Percentiles rank a stretch among this genome's conserved stretches.
phyloP scores from a whole-genome alignment of 2,113 vertebrate species.

The Micronisus gabar region DNA sequence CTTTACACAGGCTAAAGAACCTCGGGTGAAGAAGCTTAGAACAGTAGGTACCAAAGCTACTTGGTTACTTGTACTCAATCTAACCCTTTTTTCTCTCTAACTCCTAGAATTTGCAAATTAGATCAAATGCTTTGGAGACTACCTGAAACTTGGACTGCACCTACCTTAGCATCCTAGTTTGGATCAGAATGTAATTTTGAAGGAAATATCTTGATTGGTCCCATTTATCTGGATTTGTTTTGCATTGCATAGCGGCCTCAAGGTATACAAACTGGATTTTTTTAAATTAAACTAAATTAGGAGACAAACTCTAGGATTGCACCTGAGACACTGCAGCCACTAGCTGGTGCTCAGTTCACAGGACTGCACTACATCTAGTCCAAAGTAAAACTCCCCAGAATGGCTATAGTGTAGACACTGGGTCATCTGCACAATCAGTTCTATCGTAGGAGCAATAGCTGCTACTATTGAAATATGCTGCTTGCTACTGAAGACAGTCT shows the following conservation, averaged over 20 bases:
- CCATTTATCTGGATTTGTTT: neutral
- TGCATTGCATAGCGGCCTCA: neutral
- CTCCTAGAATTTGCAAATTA: neutral
- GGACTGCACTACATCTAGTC: neutral
- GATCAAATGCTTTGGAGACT: neutral
- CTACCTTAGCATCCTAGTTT: neutral
- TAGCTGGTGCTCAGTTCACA: neutral
- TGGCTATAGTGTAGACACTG: rapidly evolving
- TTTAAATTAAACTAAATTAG: neutral
- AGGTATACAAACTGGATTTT: neutral
- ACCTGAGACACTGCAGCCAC: neutral
- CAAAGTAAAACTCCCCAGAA: neutral
- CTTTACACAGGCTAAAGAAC: neutral
- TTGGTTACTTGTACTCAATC: neutral
- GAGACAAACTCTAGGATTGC: neutral
- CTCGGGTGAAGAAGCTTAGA: neutral
- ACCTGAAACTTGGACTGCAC: neutral
- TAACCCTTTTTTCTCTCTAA: neutral
- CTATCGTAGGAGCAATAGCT: neutral
- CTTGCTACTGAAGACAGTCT: neutral
- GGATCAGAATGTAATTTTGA: neutral
- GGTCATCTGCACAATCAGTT: neutral
- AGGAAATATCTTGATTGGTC: neutral
- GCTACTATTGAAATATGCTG: neutral
- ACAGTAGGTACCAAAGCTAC: neutral